Evolutionary conservation across 2,888 invertebrate species (phyloP).

Genomic region (Drosophila atroscutellata): DNA sequence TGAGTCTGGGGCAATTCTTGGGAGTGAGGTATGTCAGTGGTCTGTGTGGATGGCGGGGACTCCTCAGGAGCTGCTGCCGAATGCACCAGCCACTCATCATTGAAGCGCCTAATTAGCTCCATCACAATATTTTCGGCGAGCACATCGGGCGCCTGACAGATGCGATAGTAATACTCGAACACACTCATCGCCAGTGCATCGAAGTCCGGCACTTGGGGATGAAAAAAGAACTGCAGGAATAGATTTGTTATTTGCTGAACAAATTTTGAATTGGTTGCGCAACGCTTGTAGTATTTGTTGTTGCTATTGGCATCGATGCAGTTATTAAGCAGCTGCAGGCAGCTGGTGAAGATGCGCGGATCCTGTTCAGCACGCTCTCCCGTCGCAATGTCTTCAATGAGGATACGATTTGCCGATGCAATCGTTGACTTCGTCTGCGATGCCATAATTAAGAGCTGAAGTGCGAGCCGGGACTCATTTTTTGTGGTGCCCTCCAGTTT

Average conservation of each 20-base stretch:
- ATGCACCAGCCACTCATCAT: constrained; percentile 83
- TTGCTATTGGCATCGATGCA: constrained; percentile 79
- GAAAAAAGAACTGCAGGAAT: constrained; percentile 85
- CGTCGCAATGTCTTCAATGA: constrained; percentile 90
- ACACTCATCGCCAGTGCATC: constrained; percentile 86
- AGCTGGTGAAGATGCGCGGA: constrained; percentile 82
- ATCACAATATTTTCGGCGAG: constrained; percentile 86
- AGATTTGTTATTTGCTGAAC: constrained; percentile 83
- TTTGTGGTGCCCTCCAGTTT: constrained; percentile 89
- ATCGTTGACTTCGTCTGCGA: constrained; percentile 88
- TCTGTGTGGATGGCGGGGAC: constrained; percentile 36
- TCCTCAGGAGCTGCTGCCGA: not conserved
- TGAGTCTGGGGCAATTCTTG: constrained; percentile 60
- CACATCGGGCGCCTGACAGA: constrained; percentile 87
- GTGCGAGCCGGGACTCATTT: constrained; percentile 90
- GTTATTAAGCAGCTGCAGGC: constrained; percentile 82
- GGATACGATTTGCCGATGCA: constrained; percentile 89
- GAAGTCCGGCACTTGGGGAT: constrained; percentile 85
- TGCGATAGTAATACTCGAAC: constrained; percentile 86
- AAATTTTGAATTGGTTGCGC: constrained; percentile 72
- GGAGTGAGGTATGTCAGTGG: constrained; percentile 72
- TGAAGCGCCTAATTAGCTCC: constrained; percentile 86
- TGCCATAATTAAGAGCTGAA: constrained; percentile 92
- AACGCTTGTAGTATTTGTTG: constrained; percentile 83
- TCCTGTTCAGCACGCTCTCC: constrained; percentile 84